A percentile compares a stretch with the other conserved stretches of the same genome.
These are phyloP conservation scores for Yponomeuta sedellus DNA, from an alignment of 2,888 invertebrate genomes.

Conservation along the genomic window DNA sequence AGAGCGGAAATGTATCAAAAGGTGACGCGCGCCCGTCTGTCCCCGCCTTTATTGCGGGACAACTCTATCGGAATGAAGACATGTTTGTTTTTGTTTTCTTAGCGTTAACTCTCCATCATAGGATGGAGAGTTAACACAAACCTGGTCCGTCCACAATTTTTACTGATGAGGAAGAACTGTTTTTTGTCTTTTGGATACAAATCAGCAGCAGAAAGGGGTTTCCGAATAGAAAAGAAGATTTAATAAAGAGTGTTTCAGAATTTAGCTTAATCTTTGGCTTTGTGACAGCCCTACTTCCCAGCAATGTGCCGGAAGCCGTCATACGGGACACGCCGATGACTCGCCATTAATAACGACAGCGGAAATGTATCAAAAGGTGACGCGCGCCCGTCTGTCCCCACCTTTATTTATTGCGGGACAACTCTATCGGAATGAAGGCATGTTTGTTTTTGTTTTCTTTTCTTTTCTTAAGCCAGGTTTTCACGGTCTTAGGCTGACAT, in stretches of 20 bases:
- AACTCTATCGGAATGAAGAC: neutral
- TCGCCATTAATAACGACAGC: conserved; percentile 78
- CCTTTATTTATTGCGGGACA: conserved; percentile 56
- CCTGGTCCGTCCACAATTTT: conserved; percentile 23
- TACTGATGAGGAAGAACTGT: conserved; percentile 29
- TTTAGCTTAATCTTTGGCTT: conserved; percentile 22
- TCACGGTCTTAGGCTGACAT: no score
- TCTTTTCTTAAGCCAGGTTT: no score
- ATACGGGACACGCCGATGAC: conserved; percentile 72
- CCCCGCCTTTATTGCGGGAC: conserved; percentile 51
- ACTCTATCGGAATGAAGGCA: neutral
- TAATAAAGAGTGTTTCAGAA: conserved; percentile 28
- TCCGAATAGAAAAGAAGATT: conserved; percentile 29
- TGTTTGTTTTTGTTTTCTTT: neutral
- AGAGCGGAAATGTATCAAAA: conserved; percentile 77
- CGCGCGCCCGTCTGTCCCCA: conserved; percentile 70
- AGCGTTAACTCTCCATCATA: no score
- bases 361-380: conserved; percentile 77
- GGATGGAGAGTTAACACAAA: no score
- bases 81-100: neutral
- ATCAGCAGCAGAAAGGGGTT: conserved; percentile 33
- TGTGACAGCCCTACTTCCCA: conserved; percentile 46
- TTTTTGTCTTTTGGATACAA: conserved; percentile 33
- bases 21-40: conserved; percentile 73
- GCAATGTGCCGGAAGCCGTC: conserved; percentile 32